Evolutionary conservation across 2,888 invertebrate species (phyloP).

Genomic region (Troides oblongomaculatus): DNA sequence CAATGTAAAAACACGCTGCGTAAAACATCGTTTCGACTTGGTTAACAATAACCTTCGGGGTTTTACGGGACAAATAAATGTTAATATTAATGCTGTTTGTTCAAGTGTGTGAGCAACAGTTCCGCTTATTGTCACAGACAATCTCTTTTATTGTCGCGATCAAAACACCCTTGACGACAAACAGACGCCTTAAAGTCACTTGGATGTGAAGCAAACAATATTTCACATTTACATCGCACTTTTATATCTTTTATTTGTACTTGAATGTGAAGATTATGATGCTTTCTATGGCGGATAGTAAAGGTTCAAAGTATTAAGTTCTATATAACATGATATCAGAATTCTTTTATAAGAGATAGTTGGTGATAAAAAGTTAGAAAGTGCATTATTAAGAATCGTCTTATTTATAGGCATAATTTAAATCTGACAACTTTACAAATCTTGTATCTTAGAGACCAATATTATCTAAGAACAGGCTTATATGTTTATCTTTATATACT

Average conservation of each 20-base stretch:
- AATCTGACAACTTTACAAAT: no score
- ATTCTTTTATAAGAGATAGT: no score
- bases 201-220: constrained; percentile 28
- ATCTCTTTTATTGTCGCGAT: constrained; percentile 35
- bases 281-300: no score
- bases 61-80: constrained; percentile 41
- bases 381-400: no score
- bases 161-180: constrained; percentile 25
- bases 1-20: background rate
- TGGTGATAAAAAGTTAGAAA: no score
- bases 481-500: no score
- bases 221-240: constrained; percentile 33
- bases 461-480: no score
- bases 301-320: no score
- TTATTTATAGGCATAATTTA: no score
- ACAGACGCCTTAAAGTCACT: constrained; percentile 7
- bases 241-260: constrained; percentile 10
- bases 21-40: constrained; percentile 36
- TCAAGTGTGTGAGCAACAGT: constrained; percentile 44
- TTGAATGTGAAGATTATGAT: background rate
- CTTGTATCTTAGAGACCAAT: no score
- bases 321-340: no score
- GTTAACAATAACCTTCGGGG: constrained; percentile 47
- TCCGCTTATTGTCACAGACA: constrained; percentile 37
- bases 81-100: constrained; percentile 41